Base-by-base conservation (phyloP, 2,888 invertebrate genomes). In the Leucozona laternaria region DNA sequence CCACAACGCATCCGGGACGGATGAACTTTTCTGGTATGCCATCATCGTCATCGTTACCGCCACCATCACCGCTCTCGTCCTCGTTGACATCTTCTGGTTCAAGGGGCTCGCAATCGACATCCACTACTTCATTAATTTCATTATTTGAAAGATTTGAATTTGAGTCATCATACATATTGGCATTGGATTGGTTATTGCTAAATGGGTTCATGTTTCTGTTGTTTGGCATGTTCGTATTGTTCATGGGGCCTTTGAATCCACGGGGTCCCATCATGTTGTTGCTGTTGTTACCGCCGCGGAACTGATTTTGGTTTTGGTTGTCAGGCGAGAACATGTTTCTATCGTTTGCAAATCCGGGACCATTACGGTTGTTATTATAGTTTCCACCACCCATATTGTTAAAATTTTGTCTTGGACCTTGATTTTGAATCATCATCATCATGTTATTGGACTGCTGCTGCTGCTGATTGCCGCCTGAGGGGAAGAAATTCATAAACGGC, bases 1-100 rank as follows among this genome's bases (percentile, higher is more conserved):
- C 95, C 0, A 98, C 94, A 0, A 98, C 97, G 92, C 97, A 98
- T 57, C 97, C 97, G 1, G 96, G 96, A 58, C 95, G 95, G 11
- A 95, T 96, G 90, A 97, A 96, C 79, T 92, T 90, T 45, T 92
- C 91, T 1, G 92, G 91, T 50, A 92, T 91, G 11, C 90, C 90
- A 28, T 89, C 88, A 28, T 75, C 66, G 10, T 28, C 76, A 3
- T 7, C 71, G 57, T 34, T 43, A 50, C 20, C 57, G 7, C 11
- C n/a, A 37, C 10, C 48, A 0, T 50, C 58, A 2, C 13, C 60
- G 2, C 22, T 5, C 1, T 11, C 57, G 6, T 5, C 57, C 2
- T 34, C 31, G 20, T 40, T 22, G 6, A 22, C 37, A 31, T 84
- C 84, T 6, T 70, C 70, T n/a, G 40, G 2, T 34, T 64, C 75